phyloP scores from a whole-genome alignment of 2,113 vertebrate genomes.

The Orthonyx spaldingii region DNA sequence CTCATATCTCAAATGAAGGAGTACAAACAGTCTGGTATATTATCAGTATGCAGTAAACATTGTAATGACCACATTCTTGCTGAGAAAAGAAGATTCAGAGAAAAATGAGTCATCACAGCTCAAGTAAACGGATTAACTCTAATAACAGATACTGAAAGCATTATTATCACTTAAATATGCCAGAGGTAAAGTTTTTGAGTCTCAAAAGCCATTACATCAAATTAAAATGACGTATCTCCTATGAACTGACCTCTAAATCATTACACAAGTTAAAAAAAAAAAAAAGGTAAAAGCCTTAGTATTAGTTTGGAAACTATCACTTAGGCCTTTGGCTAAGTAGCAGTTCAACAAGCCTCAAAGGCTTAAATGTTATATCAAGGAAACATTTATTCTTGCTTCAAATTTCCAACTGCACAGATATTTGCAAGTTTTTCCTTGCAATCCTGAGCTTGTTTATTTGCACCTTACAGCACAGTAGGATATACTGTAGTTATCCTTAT shows the following conservation, averaged over 20 bases:
- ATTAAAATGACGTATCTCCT: not conserved
- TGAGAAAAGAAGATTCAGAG: not conserved
- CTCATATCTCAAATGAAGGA: not conserved
- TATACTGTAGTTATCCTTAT: not conserved
- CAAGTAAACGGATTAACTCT: not conserved
- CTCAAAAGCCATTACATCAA: not conserved
- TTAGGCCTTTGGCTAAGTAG: not conserved
- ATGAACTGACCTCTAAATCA: not conserved
- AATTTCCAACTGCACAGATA: not conserved
- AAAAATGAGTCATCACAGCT: not conserved
- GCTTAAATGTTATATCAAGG: not conserved
- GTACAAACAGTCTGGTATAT: not conserved
- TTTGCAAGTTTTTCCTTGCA: not conserved
- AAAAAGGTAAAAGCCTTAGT: not conserved
- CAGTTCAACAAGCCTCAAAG: not conserved
- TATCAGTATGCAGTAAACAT: not conserved
- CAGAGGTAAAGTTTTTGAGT: not conserved
- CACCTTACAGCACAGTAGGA: not conserved
- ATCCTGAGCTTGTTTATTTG: not conserved
- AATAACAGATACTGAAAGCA: not conserved
- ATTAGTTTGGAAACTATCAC: not conserved
- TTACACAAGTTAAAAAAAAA: not conserved
- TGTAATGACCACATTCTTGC: not conserved
- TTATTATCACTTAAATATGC: not conserved
- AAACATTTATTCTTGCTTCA: not conserved